Evolutionary conservation across 2,888 invertebrate genomes (phyloP), one percentile per base, ranked within the genome.

Genomic region (Drosophila conformis): DNA sequence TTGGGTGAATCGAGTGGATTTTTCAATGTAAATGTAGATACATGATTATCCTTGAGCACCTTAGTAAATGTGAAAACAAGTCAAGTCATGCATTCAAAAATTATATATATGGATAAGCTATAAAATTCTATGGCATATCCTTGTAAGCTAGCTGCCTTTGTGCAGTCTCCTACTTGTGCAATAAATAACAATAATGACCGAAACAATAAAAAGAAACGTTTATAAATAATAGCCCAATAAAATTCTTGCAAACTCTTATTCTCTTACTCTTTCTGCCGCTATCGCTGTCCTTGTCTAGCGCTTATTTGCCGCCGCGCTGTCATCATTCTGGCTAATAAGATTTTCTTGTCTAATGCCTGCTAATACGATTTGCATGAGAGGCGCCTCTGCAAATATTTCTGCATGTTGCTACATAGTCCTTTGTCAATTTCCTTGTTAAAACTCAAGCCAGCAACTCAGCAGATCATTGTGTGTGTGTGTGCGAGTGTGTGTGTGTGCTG

Each of bases 271-370:
- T 48, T 48, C 4, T 15, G 8, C 2, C 7, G 8, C 27, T 10
- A 5, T 27, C 5, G 21, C 46, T 13, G 3, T 21, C 13, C 13
- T 46, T 7, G 46, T 13, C 7, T 21, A 7, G 7, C 6, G 46
- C 21, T 46, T 21, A 46, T 46, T 46, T 46, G 46, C 21, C 13
- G 46, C 21, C 13, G 21, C 21, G 21, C 31, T 53, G 52, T 13
- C 25, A n/a, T 38, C 58, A 21, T 13, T 49, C 4, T 33, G 11
- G 46, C 71, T 71, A 70, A 71, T 71, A 70, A 70, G 71, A 40
- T 70, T 66, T 48, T 31, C 27, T 42, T 54, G 69, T 54, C 29
- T 69, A 61, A 61, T 56, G 48, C 46, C 18, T 8, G 27, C 57
- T 62, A 61, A 66, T 54, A 33, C 42, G 62, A 51, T 71, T 63